These are phyloP conservation scores for Cremastobaeus sp. DNA, from an alignment of 2,888 invertebrate species.

Conservation along the genomic window DNA sequence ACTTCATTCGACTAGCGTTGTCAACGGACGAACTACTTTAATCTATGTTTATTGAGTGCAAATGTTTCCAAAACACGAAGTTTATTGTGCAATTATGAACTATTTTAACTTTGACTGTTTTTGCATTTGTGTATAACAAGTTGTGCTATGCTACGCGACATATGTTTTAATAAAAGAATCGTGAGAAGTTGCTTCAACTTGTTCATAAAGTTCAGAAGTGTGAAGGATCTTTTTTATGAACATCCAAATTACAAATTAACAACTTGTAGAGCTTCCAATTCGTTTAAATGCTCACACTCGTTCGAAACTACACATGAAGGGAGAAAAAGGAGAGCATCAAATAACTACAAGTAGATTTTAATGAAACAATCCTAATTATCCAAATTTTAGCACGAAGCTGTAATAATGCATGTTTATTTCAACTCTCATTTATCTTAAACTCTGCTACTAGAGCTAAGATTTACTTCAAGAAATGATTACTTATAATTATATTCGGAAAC, in stretches of 20 bases:
- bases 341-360: slow-evolving; percentile 6
- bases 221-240: slow-evolving; percentile 31
- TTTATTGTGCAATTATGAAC: slow-evolving; percentile 26
- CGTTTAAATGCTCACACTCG: background rate
- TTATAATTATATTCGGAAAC: slow-evolving; percentile 21
- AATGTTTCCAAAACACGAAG: background rate
- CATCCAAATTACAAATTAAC: slow-evolving; percentile 27
- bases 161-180: slow-evolving; percentile 51
- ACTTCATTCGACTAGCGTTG: too few species aligned
- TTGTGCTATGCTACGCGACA: slow-evolving; percentile 31
- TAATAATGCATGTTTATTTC: slow-evolving; percentile 23
- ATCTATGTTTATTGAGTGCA: background rate
- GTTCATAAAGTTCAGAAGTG: slow-evolving; percentile 33
- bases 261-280: slow-evolving; percentile 7
- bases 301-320: background rate
- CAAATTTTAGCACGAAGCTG: slow-evolving; percentile 13
- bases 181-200: slow-evolving; percentile 49
- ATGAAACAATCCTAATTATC: slow-evolving; percentile 22
- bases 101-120: slow-evolving; percentile 35
- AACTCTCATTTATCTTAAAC: slow-evolving; percentile 32
- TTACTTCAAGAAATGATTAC: slow-evolving; percentile 29
- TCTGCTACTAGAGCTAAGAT: slow-evolving; percentile 25
- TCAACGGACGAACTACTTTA: background rate
- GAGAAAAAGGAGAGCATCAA: background rate
- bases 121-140: slow-evolving; percentile 30